Evolutionary conservation across 2,113 vertebrate species (phyloP).

Genomic region (Dasyurus viverrinus): DNA sequence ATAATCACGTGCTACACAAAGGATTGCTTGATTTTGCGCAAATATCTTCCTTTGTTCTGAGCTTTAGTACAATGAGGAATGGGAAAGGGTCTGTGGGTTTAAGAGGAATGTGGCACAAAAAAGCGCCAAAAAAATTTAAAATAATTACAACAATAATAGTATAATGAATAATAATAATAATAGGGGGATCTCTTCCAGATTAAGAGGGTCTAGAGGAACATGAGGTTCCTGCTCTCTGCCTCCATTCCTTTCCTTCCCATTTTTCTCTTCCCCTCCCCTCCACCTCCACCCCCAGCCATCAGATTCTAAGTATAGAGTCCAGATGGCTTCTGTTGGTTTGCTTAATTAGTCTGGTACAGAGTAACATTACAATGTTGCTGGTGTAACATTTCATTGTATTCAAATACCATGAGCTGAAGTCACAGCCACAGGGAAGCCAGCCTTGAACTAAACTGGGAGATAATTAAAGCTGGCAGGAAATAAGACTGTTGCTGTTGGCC

Average conservation of each 20-base stretch:
- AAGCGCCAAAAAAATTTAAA: background rate
- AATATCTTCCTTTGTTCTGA: background rate
- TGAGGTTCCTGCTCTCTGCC: background rate
- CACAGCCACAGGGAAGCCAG: slow-evolving; percentile 42
- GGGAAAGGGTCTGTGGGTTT: background rate
- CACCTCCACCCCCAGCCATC: background rate
- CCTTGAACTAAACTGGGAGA: slow-evolving; percentile 46
- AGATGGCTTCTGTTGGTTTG: background rate
- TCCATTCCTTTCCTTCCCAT: background rate
- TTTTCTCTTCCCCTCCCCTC: background rate
- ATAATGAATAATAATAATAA: background rate
- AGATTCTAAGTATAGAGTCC: background rate
- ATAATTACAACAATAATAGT: background rate
- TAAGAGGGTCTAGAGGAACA: background rate
- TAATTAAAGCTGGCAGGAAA: slow-evolving; percentile 57
- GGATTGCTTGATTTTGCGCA: background rate
- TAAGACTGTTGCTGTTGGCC: slow-evolving; percentile 28
- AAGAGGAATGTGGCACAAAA: background rate
- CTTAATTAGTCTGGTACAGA: slow-evolving; percentile 36
- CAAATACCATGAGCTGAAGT: slow-evolving; percentile 44
- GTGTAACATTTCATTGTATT: slow-evolving; percentile 51
- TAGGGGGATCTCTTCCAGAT: background rate
- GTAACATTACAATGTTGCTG: slow-evolving; percentile 13
- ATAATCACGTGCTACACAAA: background rate
- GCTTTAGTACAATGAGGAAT: background rate